phyloP scores from a whole-genome alignment of 1,140 invertebrate genomes.

The Drosophila tristis region DNA sequence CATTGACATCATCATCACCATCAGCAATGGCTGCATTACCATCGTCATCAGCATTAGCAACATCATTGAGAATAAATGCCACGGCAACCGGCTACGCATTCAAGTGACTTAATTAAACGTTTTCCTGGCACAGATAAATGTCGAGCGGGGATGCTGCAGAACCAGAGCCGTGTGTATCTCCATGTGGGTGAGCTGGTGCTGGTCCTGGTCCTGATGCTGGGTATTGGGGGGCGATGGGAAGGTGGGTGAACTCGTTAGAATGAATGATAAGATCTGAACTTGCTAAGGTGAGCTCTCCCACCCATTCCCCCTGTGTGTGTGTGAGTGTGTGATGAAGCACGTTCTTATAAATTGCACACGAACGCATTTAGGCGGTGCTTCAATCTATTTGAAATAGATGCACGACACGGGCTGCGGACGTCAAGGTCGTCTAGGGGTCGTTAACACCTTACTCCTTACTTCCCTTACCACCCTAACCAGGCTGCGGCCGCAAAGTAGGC shows the following conservation, averaged over 20 bases:
- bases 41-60: constrained; percentile 66
- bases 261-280: constrained; percentile 22
- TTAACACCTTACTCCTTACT: neutral
- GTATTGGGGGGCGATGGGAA: neutral
- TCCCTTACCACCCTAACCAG: too few species aligned
- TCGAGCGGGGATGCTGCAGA: constrained; percentile 19
- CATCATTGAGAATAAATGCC: constrained; percentile 75
- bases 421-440: constrained; percentile 53
- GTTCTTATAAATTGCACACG: constrained; percentile 71
- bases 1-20: constrained; percentile 33
- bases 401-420: constrained; percentile 11
- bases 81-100: constrained; percentile 71
- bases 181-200: constrained; percentile 7
- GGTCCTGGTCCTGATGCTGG: neutral
- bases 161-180: constrained; percentile 3
- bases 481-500: constrained; percentile 26
- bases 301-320: neutral
- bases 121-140: constrained; percentile 72
- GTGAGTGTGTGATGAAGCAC: constrained; percentile 31
- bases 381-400: constrained; percentile 67
- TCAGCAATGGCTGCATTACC: constrained; percentile 14
- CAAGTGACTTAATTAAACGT: constrained; percentile 76
- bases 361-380: constrained; percentile 61
- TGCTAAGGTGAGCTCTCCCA: neutral
- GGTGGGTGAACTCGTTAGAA: constrained; percentile 7